Conservation (phyloP, 1,140 invertebrate genomes). For the Parapsyche elsis region DNA sequence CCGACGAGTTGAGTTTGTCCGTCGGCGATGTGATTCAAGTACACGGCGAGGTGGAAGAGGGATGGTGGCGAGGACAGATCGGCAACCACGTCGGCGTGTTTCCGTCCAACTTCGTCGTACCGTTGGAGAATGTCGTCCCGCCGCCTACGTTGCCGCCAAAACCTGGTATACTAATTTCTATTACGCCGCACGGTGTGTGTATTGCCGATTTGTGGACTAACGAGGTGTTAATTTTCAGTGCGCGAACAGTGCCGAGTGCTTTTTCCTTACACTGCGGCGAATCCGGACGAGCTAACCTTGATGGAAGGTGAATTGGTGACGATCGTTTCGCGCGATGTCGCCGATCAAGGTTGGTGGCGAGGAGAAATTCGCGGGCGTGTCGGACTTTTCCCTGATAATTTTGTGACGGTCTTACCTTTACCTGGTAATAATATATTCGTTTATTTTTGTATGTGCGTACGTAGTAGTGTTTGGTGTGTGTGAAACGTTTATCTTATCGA, state of each 20-base stretch:
- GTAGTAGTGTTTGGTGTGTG: too few relatives aligned
- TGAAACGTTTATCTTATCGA: constrained; percentile 2
- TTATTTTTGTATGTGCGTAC: not conserved
- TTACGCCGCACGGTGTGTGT: not conserved
- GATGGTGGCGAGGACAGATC: constrained; percentile 88
- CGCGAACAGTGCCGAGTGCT: constrained; percentile 86
- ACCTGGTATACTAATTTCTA: constrained; percentile 63
- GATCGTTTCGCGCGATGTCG: constrained; percentile 86
- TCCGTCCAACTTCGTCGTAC: constrained; percentile 93
- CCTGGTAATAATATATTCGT: constrained; percentile 27
- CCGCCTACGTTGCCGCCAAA: constrained; percentile 67
- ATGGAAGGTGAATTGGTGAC: constrained; percentile 91
- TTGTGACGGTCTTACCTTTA: constrained; percentile 77
- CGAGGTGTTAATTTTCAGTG: constrained; percentile 57
- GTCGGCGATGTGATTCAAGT: constrained; percentile 91
- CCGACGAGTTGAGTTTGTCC: constrained; percentile 88
- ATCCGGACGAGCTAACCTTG: constrained; percentile 93
- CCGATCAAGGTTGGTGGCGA: constrained; percentile 97
- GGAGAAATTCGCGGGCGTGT: constrained; percentile 90
- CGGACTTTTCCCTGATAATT: constrained; percentile 98
- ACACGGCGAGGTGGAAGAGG: constrained; percentile 88
- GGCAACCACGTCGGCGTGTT: constrained; percentile 84
- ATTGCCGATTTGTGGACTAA: not conserved
- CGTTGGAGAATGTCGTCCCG: constrained; percentile 64
- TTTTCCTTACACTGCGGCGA: constrained; percentile 90